A percentile compares a stretch with the other conserved stretches of the same genome.
Evolutionary conservation across 2,888 invertebrate species (phyloP).

Genomic region (Drosophila multiciliata): DNA sequence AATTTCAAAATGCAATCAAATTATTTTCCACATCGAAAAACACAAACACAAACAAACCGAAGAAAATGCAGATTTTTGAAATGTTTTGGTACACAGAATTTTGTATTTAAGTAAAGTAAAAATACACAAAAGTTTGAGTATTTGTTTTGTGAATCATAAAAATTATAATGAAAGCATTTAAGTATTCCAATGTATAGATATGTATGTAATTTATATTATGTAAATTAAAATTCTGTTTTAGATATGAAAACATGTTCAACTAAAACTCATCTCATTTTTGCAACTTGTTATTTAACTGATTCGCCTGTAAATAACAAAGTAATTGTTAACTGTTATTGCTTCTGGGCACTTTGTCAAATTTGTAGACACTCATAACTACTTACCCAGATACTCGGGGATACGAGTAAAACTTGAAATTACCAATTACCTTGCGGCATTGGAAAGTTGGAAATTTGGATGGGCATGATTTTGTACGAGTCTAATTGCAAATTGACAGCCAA

Average conservation of each 20-base stretch:
- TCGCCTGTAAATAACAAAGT: background rate
- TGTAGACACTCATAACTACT: constrained; percentile 16
- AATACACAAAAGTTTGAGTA: background rate
- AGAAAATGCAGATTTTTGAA: no score
- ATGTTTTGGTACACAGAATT: no score
- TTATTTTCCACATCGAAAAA: no score
- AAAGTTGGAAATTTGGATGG: constrained; percentile 31
- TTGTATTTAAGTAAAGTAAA: background rate
- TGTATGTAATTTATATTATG: background rate
- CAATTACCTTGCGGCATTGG: constrained; percentile 18
- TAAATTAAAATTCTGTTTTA: background rate
- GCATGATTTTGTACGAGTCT: constrained; percentile 15
- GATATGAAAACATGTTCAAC: background rate
- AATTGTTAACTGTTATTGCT: background rate
- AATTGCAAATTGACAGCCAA: constrained; percentile 34
- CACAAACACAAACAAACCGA: no score
- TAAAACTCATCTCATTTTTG: background rate
- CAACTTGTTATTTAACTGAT: background rate
- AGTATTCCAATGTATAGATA: no score
- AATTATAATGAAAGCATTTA: background rate
- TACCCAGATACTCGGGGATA: background rate
- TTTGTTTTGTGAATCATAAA: background rate
- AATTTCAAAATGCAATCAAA: background rate
- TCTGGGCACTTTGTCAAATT: constrained; percentile 13
- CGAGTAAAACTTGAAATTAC: constrained; percentile 31